Evolutionary conservation across 1,140 invertebrate genomes (phyloP).

Genomic region (Drosophila baimaii): DNA sequence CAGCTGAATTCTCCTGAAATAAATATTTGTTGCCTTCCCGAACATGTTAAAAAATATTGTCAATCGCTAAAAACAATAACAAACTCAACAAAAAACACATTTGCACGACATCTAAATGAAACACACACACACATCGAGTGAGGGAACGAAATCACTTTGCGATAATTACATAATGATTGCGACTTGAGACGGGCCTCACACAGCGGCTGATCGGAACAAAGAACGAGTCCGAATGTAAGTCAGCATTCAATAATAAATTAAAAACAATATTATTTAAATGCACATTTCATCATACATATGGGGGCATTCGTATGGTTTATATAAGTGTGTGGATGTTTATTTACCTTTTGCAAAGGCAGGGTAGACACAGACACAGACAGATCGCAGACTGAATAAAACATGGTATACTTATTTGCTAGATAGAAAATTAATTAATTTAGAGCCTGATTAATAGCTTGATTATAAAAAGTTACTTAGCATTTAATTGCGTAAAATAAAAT

Average conservation of each 20-base stretch:
- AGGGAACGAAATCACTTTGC: constrained; percentile 30
- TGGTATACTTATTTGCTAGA: background rate
- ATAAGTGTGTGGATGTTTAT: background rate
- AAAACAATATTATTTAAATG: constrained; percentile 32
- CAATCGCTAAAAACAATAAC: constrained; percentile 12
- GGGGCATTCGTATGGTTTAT: constrained; percentile 12
- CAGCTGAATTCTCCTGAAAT: background rate
- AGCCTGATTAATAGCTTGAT: background rate
- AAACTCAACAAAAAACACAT: constrained; percentile 11
- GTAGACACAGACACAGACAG: background rate
- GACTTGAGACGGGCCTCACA: constrained; percentile 25
- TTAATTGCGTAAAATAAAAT: background rate
- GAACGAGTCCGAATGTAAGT: constrained; percentile 51
- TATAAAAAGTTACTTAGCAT: constrained; percentile 4
- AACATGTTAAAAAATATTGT: background rate
- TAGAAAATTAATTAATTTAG: background rate
- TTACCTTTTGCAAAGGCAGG: background rate
- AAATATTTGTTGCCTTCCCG: background rate
- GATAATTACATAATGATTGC: constrained; percentile 48
- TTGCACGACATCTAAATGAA: constrained; percentile 18
- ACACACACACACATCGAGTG: background rate
- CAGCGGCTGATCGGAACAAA: constrained; percentile 30
- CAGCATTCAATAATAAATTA: constrained; percentile 50
- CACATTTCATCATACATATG: constrained; percentile 40
- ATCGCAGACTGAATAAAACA: background rate